A percentile compares a stretch with the other conserved stretches of the same genome.
These are phyloP conservation scores for Drosophila truncata DNA, from an alignment of 1,140 invertebrate genomes.

Conservation along the genomic window DNA sequence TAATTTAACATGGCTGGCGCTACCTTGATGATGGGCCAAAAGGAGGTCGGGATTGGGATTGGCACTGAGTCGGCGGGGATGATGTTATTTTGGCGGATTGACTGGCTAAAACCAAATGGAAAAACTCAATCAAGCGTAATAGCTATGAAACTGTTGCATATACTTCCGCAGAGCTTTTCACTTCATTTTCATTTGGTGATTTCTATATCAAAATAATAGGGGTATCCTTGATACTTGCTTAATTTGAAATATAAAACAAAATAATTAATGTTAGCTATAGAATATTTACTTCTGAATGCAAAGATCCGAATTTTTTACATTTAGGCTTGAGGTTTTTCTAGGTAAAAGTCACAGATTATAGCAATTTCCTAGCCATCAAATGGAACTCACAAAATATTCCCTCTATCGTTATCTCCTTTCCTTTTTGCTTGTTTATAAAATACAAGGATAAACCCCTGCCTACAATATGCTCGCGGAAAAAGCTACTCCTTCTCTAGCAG, in stretches of 20 bases:
- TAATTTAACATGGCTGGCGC: constrained; percentile 69
- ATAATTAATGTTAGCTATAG: background rate
- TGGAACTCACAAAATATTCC: background rate
- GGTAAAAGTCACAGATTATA: background rate
- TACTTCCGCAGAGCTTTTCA: constrained; percentile 15
- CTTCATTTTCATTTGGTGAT: constrained; percentile 17
- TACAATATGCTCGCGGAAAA: constrained; percentile 10
- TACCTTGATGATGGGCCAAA: constrained; percentile 37
- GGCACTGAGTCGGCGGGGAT: background rate
- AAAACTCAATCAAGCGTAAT: constrained; percentile 78
- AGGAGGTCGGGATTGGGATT: background rate
- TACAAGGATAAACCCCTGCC: constrained; percentile 3
- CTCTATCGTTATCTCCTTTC: background rate
- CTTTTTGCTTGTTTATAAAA: constrained; percentile 2
- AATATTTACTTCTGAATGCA: background rate
- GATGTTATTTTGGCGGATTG: constrained; percentile 28
- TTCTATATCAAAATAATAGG: background rate
- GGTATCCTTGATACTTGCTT: background rate
- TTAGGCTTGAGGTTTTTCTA: background rate
- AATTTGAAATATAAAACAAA: background rate
- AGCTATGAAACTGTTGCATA: constrained; percentile 62
- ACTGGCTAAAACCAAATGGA: constrained; percentile 49
- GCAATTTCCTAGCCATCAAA: background rate
- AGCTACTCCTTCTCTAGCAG: constrained; percentile 6
- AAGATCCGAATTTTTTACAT: no score